phyloP scores from a whole-genome alignment of 2,888 invertebrate genomes.

The Caenorhabditis imperialis region DNA sequence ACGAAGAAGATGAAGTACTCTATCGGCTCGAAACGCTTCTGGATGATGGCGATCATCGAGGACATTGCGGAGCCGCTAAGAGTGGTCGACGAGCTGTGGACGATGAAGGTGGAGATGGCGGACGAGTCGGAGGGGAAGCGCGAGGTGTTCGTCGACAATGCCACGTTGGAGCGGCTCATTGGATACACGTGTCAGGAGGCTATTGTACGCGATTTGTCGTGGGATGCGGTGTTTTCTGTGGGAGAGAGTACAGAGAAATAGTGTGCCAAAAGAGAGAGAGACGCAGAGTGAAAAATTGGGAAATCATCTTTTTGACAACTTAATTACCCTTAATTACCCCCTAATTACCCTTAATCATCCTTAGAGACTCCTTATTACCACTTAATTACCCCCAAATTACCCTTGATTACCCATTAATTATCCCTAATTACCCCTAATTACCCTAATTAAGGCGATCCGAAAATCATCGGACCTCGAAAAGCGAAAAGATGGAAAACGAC shows the following conservation, averaged over 20 bases:
- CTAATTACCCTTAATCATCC: too few species aligned
- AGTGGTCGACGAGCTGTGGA: conserved; percentile 45
- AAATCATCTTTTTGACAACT: too few species aligned
- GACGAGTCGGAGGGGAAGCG: conserved; percentile 5
- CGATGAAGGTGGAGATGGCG: conserved; percentile 37
- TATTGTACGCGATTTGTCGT: conserved; percentile 16
- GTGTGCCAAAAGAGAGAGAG: too few species aligned
- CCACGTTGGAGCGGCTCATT: conserved; percentile 25
- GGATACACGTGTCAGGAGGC: conserved; percentile 47
- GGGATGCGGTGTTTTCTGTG: too few species aligned
- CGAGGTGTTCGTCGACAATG: conserved; percentile 32
- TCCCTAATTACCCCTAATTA: neutral
- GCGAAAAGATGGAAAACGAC: conserved; percentile 35
- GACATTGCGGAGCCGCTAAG: conserved; percentile 40
- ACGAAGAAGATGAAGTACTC: conserved; percentile 35
- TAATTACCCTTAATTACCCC: too few species aligned
- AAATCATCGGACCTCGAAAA: conserved; percentile 42
- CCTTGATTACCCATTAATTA: too few species aligned
- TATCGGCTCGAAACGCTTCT: conserved; percentile 28
- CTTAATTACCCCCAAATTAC: too few species aligned
- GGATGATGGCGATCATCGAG: conserved; percentile 19
- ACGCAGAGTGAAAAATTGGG: too few species aligned
- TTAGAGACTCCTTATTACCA: too few species aligned
- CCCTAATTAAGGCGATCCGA: conserved; percentile 30
- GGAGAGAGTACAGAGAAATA: too few species aligned